phyloP scores from a whole-genome alignment of 2,113 vertebrate genomes.

The Strix uralensis region DNA sequence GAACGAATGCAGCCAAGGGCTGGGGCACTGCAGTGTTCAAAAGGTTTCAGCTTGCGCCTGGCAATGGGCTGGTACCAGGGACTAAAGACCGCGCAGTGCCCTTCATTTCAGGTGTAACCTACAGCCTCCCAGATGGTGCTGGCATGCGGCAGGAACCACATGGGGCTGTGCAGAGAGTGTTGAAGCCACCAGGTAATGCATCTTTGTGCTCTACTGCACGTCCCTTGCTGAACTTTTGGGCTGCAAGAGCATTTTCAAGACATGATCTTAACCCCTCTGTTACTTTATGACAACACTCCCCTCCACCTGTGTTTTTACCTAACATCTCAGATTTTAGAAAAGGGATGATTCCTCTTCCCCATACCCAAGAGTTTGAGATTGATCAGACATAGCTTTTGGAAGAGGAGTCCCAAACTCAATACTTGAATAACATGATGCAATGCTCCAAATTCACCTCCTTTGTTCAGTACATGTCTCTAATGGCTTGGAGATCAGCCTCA shows the following conservation, averaged over 20 bases:
- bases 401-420: neutral
- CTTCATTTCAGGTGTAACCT: fast-evolving
- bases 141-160: fast-evolving
- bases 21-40: fast-evolving
- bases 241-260: neutral
- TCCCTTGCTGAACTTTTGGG: neutral
- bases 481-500: neutral
- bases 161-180: neutral
- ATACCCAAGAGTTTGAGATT: neutral
- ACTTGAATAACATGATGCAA: neutral
- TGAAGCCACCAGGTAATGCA: fast-evolving
- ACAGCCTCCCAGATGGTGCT: fast-evolving
- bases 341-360: neutral
- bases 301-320: neutral
- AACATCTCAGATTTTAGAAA: neutral
- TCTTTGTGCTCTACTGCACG: too few relatives aligned
- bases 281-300: neutral
- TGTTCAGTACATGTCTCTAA: neutral
- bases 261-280: neutral
- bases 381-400: neutral
- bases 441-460: neutral
- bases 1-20: fast-evolving
- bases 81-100: fast-evolving
- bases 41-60: neutral
- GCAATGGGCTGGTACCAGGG: too few relatives aligned